Evolutionary conservation across 2,888 invertebrate genomes (phyloP).

Genomic region (Macrophya annulata): DNA sequence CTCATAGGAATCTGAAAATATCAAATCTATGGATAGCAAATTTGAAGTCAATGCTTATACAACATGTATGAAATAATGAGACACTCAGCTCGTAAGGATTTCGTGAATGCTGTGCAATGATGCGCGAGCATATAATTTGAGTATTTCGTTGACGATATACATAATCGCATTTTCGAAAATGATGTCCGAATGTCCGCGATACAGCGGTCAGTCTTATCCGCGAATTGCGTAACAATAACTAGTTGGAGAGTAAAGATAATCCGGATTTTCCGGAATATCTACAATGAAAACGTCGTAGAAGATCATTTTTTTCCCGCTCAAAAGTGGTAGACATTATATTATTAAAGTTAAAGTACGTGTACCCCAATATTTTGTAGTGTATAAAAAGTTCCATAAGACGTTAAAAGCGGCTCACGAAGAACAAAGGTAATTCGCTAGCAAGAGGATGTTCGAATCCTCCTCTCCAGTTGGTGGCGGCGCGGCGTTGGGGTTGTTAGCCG

Average conservation of each 20-base stretch:
- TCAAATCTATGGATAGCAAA: background rate
- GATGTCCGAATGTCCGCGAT: background rate
- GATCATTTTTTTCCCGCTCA: background rate
- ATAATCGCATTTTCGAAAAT: background rate
- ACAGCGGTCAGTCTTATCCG: background rate
- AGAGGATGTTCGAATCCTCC: constrained; percentile 34
- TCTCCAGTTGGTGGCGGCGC: background rate
- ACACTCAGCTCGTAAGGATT: background rate
- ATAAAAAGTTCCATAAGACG: background rate
- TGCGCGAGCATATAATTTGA: background rate
- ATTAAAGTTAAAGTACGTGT: background rate
- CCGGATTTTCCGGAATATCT: background rate
- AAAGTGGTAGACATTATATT: background rate
- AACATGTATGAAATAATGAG: background rate
- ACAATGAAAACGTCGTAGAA: background rate
- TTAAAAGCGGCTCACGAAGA: background rate
- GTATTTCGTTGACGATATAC: background rate
- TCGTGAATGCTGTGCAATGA: background rate
- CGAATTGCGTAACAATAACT: background rate
- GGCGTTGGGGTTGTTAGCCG: constrained; percentile 68
- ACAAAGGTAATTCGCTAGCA: constrained; percentile 29
- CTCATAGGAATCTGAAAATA: background rate
- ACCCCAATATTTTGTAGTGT: background rate
- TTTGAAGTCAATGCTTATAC: background rate
- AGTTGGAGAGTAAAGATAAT: background rate